A percentile compares a stretch with the other conserved stretches of the same genome.
phyloP scores from a whole-genome alignment of 2,113 vertebrate genomes.

The Ceratotherium simum region DNA sequence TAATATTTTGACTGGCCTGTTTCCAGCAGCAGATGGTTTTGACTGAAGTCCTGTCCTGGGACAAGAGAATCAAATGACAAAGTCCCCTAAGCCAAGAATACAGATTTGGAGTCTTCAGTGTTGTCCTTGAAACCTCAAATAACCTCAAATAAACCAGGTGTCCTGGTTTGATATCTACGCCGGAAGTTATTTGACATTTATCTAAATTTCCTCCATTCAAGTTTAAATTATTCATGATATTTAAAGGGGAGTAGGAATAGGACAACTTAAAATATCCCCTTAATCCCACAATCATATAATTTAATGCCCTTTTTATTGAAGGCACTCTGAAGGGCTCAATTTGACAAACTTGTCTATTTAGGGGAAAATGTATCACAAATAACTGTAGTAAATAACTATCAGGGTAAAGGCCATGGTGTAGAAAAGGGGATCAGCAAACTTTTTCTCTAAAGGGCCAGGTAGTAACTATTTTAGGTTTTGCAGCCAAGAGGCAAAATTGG shows the following conservation, averaged over 20 bases:
- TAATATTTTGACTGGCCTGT: neutral
- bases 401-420: neutral
- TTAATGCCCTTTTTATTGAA: neutral
- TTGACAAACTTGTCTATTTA: neutral
- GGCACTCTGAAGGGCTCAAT: neutral
- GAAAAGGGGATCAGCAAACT: neutral
- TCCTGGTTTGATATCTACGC: conserved; percentile 47
- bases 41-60: neutral
- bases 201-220: neutral
- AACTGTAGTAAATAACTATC: neutral
- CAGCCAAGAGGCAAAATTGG: neutral
- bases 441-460: neutral
- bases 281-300: neutral
- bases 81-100: neutral
- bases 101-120: neutral
- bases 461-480: neutral
- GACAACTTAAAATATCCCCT: neutral
- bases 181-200: conserved; percentile 48
- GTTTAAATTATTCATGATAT: neutral
- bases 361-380: neutral
- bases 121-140: neutral
- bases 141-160: neutral
- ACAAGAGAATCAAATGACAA: neutral
- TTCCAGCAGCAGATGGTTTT: neutral
- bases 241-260: neutral